Evolutionary conservation across 2,888 invertebrate species (phyloP).

Genomic region (Eulithis prunata): DNA sequence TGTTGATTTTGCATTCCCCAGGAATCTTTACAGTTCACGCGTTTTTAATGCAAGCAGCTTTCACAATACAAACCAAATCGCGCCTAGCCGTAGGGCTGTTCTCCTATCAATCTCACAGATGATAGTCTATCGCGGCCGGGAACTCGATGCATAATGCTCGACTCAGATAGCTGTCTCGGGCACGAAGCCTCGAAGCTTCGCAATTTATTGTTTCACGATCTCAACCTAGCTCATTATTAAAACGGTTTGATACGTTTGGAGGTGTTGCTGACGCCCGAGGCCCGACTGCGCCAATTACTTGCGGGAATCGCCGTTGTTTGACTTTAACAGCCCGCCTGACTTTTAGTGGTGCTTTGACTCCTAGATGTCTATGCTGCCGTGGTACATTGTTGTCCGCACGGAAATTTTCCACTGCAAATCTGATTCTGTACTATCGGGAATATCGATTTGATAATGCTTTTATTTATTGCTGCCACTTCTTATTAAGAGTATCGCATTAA

Average conservation of each 20-base stretch:
- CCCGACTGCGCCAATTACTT: slow-evolving; percentile 78
- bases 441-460: slow-evolving; percentile 1
- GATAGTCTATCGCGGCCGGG: slow-evolving; percentile 77
- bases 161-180: slow-evolving; percentile 81
- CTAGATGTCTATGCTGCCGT: slow-evolving; percentile 46
- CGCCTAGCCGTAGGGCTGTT: slow-evolving; percentile 77
- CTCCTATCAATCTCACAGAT: slow-evolving; percentile 83
- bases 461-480: neutral
- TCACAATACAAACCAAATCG: slow-evolving; percentile 68
- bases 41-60: slow-evolving; percentile 64
- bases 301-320: slow-evolving; percentile 65
- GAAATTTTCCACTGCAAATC: slow-evolving; percentile 14
- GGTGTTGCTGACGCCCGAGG: slow-evolving; percentile 82
- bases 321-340: slow-evolving; percentile 72
- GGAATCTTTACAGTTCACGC: slow-evolving; percentile 45
- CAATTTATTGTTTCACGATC: slow-evolving; percentile 85
- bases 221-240: slow-evolving; percentile 82
- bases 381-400: slow-evolving; percentile 42
- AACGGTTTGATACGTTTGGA: slow-evolving; percentile 83
- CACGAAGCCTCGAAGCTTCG: slow-evolving; percentile 84
- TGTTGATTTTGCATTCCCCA: slow-evolving; percentile 19
- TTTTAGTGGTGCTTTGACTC: slow-evolving; percentile 65
- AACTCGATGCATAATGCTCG: slow-evolving; percentile 81
- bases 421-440: slow-evolving; percentile 11
- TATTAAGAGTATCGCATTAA: neutral